phyloP scores from a whole-genome alignment of 2,888 invertebrate genomes.

The Unio delphinus region DNA sequence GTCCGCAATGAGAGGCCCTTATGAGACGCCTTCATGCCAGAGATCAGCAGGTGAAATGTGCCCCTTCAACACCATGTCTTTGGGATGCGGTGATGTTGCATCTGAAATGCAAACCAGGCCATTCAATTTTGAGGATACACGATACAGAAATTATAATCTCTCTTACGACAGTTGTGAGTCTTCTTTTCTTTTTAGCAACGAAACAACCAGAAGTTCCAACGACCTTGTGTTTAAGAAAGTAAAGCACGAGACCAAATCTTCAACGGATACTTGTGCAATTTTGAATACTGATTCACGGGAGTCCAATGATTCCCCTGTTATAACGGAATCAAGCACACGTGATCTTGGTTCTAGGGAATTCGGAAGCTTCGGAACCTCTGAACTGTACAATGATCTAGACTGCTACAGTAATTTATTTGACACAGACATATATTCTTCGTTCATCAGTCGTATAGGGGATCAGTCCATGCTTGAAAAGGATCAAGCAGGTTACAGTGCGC shows the following conservation, averaged over 20 bases:
- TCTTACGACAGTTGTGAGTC: too few relatives aligned
- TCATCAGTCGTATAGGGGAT: constrained; percentile 31
- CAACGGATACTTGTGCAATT: constrained; percentile 6
- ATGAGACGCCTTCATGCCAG: too few relatives aligned
- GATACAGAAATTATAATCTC: too few relatives aligned
- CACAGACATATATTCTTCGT: constrained; percentile 31
- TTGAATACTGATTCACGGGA: not conserved
- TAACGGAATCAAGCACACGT: not conserved
- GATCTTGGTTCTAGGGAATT: not conserved
- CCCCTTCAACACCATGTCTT: too few relatives aligned
- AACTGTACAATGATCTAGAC: constrained; percentile 28
- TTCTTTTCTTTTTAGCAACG: too few relatives aligned
- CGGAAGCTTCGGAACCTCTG: constrained; percentile 7
- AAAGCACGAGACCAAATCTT: constrained; percentile 5
- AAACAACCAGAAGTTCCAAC: too few relatives aligned
- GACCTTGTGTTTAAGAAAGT: constrained; percentile 1
- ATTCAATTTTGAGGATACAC: too few relatives aligned
- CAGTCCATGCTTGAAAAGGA: constrained; percentile 9
- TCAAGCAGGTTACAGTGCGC: constrained; percentile 6
- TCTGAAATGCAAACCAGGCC: too few relatives aligned
- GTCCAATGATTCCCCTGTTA: not conserved
- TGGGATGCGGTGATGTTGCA: too few relatives aligned
- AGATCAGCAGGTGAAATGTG: too few relatives aligned
- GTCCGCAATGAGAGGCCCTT: too few relatives aligned
- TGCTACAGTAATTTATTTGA: constrained; percentile 24